Evolutionary conservation across 23 tunicate genomes (phyloP).

Genomic region (Phallusia fumigata): DNA sequence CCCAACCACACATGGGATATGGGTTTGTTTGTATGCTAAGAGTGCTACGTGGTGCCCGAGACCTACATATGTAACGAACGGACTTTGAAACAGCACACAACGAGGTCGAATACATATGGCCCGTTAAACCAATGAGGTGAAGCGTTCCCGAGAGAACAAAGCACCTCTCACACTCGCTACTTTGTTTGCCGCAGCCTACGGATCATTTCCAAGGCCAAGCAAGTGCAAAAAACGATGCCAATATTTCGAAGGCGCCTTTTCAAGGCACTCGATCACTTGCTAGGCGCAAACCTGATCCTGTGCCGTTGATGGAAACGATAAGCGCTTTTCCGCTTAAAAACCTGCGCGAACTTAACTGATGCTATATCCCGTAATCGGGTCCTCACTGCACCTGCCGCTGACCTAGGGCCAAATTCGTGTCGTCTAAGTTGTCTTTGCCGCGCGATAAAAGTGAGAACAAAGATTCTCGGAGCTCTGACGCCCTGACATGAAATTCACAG

Average conservation of each 20-base stretch:
- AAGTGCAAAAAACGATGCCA: no score
- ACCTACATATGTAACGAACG: no score
- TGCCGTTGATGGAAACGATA: not conserved
- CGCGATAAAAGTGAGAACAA: no score
- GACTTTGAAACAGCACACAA: not conserved
- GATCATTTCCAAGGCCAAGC: not conserved
- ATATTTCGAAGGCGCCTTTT: not conserved
- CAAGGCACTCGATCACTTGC: not conserved
- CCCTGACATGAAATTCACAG: conserved; percentile 7
- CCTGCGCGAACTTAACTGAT: no score
- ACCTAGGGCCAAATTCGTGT: no score
- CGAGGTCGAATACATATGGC: not conserved
- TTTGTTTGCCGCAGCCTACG: not conserved
- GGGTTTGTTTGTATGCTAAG: no score
- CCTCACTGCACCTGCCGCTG: not conserved
- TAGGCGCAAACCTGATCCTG: not conserved
- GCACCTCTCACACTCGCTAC: not conserved
- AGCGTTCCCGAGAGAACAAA: not conserved
- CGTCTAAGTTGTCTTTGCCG: no score
- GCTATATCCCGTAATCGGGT: no score
- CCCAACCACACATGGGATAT: no score
- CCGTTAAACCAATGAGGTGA: not conserved
- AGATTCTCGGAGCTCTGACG: no score
- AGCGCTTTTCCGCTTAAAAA: conserved; percentile 9
- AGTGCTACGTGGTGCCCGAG: no score